A percentile compares a stretch with the other conserved stretches of the same genome.
Conservation (phyloP, 2,888 invertebrate species). For the Teleogryllus oceanicus region DNA sequence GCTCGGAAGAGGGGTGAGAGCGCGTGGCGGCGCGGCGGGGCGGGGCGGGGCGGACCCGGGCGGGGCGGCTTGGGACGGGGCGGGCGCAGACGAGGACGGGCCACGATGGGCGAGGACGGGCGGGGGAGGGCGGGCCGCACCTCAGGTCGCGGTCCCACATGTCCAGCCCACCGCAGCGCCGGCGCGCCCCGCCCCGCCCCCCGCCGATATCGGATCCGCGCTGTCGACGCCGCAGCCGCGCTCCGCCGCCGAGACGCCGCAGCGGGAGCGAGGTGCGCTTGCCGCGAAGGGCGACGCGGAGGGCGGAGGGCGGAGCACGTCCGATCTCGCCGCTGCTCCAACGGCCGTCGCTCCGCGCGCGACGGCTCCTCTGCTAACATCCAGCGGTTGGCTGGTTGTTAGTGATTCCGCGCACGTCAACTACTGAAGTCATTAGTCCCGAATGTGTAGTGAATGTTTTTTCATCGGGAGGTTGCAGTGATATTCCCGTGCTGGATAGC, state of each 20-base stretch:
- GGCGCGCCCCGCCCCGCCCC: background rate
- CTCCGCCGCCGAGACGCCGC: constrained; percentile 6
- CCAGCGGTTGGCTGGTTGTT: too few relatives aligned
- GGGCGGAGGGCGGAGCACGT: background rate
- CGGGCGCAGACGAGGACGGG: background rate
- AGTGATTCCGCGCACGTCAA: too few relatives aligned
- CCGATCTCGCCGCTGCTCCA: background rate
- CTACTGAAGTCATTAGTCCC: too few relatives aligned
- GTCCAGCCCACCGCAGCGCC: constrained; percentile 12
- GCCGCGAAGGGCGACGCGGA: background rate
- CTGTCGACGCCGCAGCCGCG: background rate
- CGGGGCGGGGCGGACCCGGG: background rate
- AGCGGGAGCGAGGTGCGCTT: background rate
- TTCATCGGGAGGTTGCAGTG: too few relatives aligned
- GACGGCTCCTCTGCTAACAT: background rate
- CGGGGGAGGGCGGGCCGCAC: constrained; percentile 28
- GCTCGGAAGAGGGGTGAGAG: constrained; percentile 28
- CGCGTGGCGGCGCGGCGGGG: constrained; percentile 3
- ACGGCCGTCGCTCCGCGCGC: background rate
- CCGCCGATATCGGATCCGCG: background rate
- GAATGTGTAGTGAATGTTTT: too few relatives aligned
- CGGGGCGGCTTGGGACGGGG: background rate
- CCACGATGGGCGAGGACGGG: background rate
- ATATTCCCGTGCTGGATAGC: too few relatives aligned
- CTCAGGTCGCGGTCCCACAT: constrained; percentile 31